Evolutionary conservation across 2,113 vertebrate species (phyloP), one percentile per base, ranked within the genome.

Genomic region (Phasianus colchicus): DNA sequence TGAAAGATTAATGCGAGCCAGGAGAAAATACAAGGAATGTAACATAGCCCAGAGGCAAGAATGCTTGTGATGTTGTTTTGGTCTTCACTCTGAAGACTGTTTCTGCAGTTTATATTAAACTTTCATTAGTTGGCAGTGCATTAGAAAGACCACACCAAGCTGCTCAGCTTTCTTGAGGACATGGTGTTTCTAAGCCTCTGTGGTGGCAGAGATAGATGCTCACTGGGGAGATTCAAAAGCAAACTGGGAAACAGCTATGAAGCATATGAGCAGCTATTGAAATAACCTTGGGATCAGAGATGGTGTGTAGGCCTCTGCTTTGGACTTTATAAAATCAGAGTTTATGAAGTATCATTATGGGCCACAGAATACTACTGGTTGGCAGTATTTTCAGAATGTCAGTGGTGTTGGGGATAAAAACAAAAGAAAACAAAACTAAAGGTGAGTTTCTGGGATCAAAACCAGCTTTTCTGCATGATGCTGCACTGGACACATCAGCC

Each of bases 1-100:
- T 86, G 83, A 95, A 94, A 93, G 80, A 94, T 92, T 88, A 24
- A 93, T 84, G 80, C 3, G 61, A 81, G 86, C 72, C 69, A 30
- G 2, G 27, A 78, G 83, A 58, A 58, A 90, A 85, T 30, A 69
- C 24, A 38, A 54, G 60, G 79, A 64, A 16, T 43, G 2, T 13
- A 91, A 90, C 67, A 76, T 1, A 25, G 43, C 52, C 65, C 61
- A 87, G 60, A 74, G 88, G 88, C 90, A 83, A 30, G 47, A 80
- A 50, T 29, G 36, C 60, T 80, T 70, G 71, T 50, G 79, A 60
- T 91, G 76, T 47, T 71, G 42, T 13, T 58, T 83, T 79, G 66
- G 8, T 47, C 70, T 65, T 75, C 54, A 27, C 40, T 57, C 70
- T 54, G 61, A 93, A 75, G 86, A 6, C 36, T 36, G 29, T 16